A percentile compares a stretch with the other conserved stretches of the same genome.
phyloP scores from a whole-genome alignment of 1,140 invertebrate species.

The Apocrypta bakeri region DNA sequence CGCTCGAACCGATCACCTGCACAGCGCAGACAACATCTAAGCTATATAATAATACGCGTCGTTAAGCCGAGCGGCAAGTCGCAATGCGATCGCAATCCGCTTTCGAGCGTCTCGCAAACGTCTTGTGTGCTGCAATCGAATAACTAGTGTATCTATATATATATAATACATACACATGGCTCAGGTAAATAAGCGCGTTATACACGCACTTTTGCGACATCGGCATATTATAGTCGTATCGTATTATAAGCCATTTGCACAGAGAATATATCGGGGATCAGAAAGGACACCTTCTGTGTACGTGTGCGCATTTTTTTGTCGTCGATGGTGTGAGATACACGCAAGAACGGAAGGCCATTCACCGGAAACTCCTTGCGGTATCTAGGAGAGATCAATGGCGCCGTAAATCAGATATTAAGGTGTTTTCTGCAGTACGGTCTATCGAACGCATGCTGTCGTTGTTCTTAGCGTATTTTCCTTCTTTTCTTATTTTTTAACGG shows the following conservation, averaged over 20 bases:
- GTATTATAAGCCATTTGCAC: neutral
- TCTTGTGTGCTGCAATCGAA: neutral
- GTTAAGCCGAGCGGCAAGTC: neutral
- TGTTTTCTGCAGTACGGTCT: conserved; percentile 10
- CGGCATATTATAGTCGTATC: too few species aligned
- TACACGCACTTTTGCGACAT: conserved; percentile 7
- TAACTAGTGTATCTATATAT: neutral
- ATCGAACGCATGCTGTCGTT: neutral
- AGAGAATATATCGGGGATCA: neutral
- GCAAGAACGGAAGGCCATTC: conserved; percentile 42
- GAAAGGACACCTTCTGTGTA: neutral
- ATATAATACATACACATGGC: neutral
- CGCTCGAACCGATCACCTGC: neutral
- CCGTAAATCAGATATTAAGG: conserved; percentile 61
- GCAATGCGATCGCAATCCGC: neutral
- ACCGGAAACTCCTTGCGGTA: conserved; percentile 37
- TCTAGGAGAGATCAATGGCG: conserved; percentile 48
- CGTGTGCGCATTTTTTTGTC: neutral
- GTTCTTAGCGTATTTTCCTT: neutral
- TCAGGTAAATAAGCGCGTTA: neutral
- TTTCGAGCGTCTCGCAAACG: neutral
- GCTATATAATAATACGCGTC: neutral
- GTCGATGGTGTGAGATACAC: neutral
- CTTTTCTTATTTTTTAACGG: neutral
- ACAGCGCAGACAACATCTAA: neutral